Percentiles rank a stretch among this genome's conserved stretches.
Evolutionary conservation across 2,888 invertebrate genomes (phyloP).

Genomic region (Trilocha varians): DNA sequence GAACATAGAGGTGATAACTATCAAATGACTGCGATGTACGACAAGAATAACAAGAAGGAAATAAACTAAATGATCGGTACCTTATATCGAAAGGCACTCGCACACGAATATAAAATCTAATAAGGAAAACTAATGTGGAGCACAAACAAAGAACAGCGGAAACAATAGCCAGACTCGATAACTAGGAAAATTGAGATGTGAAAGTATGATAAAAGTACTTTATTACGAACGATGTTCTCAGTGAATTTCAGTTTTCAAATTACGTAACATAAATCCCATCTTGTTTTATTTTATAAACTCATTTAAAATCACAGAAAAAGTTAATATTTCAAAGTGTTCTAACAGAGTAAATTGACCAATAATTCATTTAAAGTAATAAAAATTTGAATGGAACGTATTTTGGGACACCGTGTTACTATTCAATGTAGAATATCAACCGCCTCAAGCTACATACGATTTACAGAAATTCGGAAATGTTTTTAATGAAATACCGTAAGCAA

Average conservation of each 20-base stretch:
- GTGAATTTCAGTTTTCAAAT: not conserved
- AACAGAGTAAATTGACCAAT: not conserved
- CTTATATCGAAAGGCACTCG: conserved; percentile 1
- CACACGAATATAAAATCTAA: conserved; percentile 13
- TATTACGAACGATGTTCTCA: not conserved
- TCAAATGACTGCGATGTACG: not conserved
- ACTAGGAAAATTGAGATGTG: conserved; percentile 26
- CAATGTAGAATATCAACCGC: conserved; percentile 23
- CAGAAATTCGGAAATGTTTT: conserved; percentile 27
- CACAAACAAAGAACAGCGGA: conserved; percentile 22
- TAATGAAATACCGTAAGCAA: conserved; percentile 49
- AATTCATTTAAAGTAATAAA: not conserved
- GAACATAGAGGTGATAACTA: not conserved
- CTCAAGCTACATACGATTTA: conserved; percentile 24
- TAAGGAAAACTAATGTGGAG: conserved; percentile 19
- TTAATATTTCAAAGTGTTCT: not conserved
- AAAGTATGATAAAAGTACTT: conserved; percentile 16
- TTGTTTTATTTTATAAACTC: not conserved
- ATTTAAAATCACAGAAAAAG: not conserved
- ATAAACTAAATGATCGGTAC: conserved; percentile 5
- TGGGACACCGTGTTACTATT: conserved; percentile 8
- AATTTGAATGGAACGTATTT: not conserved
- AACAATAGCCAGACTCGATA: conserved; percentile 25
- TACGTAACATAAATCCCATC: not conserved
- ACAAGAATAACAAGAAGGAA: conserved; percentile 1